These are phyloP conservation scores for Chroicocephalus ridibundus DNA, from an alignment of 2,113 vertebrate species.

Conservation along the genomic window DNA sequence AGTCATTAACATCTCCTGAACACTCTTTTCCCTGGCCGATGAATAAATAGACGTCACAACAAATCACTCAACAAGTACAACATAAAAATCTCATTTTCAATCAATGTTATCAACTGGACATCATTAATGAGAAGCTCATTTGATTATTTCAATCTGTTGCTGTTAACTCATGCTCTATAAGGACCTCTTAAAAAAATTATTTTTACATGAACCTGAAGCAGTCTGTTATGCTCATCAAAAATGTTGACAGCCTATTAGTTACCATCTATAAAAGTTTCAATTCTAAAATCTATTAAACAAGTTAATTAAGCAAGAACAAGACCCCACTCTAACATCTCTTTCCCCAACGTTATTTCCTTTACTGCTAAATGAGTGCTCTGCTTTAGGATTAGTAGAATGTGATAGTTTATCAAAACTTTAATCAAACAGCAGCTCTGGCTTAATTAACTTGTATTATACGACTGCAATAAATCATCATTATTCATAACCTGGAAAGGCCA, in stretches of 20 bases:
- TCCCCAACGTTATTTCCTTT: background rate
- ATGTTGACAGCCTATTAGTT: background rate
- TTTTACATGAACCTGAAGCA: background rate
- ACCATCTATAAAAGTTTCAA: background rate
- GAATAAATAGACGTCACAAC: background rate
- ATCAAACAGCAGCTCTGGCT: background rate
- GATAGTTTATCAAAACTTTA: conserved; percentile 37
- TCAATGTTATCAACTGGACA: background rate
- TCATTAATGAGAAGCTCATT: background rate
- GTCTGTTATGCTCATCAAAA: background rate
- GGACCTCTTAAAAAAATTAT: background rate
- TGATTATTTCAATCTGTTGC: background rate
- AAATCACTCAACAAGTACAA: background rate
- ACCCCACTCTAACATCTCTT: background rate
- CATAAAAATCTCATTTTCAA: background rate
- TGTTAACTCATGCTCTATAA: background rate
- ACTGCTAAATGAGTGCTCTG: background rate
- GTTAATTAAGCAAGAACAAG: conserved; percentile 35
- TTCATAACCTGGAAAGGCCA: background rate
- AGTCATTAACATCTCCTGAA: background rate
- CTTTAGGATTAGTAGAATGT: conserved; percentile 12
- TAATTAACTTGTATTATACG: conserved; percentile 31
- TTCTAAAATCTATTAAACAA: conserved; percentile 12
- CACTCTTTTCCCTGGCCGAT: background rate
- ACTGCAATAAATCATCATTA: conserved; percentile 29